Conservation (phyloP, 2,113 vertebrate species). For the Isichthys henryi region DNA sequence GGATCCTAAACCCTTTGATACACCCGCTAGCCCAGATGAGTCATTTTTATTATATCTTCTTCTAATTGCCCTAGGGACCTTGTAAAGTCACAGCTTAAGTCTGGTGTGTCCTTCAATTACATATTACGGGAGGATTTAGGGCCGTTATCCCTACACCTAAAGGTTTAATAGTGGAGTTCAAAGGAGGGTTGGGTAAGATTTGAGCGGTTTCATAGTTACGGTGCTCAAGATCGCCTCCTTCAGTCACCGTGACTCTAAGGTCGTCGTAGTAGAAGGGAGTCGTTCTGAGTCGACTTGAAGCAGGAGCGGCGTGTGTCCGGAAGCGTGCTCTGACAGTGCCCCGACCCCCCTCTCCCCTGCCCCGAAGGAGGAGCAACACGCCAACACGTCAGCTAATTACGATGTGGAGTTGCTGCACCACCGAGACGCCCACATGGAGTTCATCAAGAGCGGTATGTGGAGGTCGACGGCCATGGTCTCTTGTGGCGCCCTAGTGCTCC, state of each 20-base stretch:
- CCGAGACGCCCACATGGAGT: slow-evolving; percentile 90
- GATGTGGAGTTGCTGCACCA: slow-evolving; percentile 97
- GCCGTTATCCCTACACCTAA: background rate
- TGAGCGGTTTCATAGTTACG: background rate
- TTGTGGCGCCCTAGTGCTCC: background rate
- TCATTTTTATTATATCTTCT: background rate
- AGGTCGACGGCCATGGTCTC: background rate
- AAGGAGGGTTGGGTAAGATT: background rate
- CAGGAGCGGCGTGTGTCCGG: background rate
- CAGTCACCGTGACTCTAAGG: background rate
- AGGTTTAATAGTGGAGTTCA: background rate
- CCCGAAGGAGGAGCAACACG: slow-evolving; percentile 94
- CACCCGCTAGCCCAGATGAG: background rate
- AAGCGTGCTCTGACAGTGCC: background rate
- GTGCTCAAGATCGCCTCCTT: background rate
- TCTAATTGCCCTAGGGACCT: background rate
- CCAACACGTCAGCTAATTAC: slow-evolving; percentile 97
- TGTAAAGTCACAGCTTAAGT: background rate
- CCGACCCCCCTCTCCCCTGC: background rate
- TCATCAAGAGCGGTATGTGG: slow-evolving; percentile 84
- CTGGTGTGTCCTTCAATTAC: background rate
- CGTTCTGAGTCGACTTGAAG: background rate
- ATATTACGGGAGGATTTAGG: background rate
- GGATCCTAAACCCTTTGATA: background rate
- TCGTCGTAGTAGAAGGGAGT: background rate